These are phyloP conservation scores for Neomonachus schauinslandi DNA, from an alignment of 2,113 vertebrate genomes.

Conservation along the genomic window DNA sequence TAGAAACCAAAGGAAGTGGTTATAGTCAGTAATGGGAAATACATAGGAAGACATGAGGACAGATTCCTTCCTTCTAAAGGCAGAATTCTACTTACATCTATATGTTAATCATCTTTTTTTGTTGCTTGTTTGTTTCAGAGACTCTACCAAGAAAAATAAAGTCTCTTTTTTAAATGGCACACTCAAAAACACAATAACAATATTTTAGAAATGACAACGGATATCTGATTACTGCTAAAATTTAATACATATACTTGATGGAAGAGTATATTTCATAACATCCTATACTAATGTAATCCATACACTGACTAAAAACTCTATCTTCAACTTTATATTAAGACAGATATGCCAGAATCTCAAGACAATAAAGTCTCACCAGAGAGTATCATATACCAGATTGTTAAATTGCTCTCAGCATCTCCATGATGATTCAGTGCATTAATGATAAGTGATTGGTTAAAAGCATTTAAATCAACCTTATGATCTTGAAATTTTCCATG, in stretches of 20 bases:
- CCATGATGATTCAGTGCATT: slow-evolving; percentile 16
- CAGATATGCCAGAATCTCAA: slow-evolving; percentile 40
- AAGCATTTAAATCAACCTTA: slow-evolving; percentile 67
- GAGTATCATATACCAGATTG: slow-evolving; percentile 28
- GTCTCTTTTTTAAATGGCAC: not conserved
- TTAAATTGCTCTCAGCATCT: slow-evolving; percentile 41
- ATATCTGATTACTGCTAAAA: slow-evolving; percentile 47
- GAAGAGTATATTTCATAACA: slow-evolving; percentile 38
- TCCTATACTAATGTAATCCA: slow-evolving; percentile 32
- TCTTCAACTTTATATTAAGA: slow-evolving; percentile 61
- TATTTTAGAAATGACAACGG: slow-evolving; percentile 41
- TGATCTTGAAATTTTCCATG: slow-evolving; percentile 43
- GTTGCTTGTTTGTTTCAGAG: not conserved
- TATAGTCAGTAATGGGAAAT: not conserved
- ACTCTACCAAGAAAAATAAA: slow-evolving; percentile 26
- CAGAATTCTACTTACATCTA: not conserved
- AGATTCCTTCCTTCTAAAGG: not conserved
- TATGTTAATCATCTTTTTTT: not conserved
- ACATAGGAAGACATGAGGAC: not conserved
- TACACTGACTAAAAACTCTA: slow-evolving; percentile 34
- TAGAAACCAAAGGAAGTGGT: not conserved
- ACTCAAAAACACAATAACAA: not conserved
- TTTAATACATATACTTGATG: slow-evolving; percentile 45
- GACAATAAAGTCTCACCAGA: slow-evolving; percentile 56
- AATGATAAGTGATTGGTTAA: slow-evolving; percentile 54